A percentile compares a stretch with the other conserved stretches of the same genome.
Evolutionary conservation across 2,797 vertebrate genomes (phyloP).

Genomic region (Acrocephalus scirpaceus): DNA sequence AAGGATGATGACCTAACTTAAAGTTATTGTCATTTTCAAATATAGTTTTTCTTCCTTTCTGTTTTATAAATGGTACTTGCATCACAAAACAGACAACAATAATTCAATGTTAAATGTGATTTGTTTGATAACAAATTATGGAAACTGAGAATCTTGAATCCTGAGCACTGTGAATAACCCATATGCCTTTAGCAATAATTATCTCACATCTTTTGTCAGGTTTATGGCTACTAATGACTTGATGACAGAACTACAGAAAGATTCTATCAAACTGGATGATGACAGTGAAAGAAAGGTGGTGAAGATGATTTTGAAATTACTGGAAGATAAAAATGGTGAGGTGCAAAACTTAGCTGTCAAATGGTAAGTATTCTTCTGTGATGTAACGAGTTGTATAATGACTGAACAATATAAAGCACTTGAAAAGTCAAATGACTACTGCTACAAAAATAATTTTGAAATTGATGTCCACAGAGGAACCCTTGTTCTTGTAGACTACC

Average conservation of each 20-base stretch:
- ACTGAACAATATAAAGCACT: not conserved
- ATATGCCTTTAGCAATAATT: slow-evolving; percentile 1
- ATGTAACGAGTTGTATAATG: not conserved
- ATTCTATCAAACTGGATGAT: slow-evolving; percentile 98
- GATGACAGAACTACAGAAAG: slow-evolving; percentile 99
- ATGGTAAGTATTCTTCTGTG: slow-evolving; percentile 81
- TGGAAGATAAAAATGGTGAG: slow-evolving; percentile 99
- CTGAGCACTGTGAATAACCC: not conserved
- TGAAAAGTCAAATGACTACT: not conserved
- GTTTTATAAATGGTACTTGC: not conserved
- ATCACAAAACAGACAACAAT: not conserved
- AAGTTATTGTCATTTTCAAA: not conserved
- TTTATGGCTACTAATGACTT: slow-evolving; percentile 99
- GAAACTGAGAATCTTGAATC: not conserved
- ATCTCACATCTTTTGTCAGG: slow-evolving; percentile 75
- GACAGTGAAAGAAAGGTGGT: slow-evolving; percentile 99
- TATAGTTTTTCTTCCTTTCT: not conserved
- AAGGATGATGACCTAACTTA: not conserved
- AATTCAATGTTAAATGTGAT: not conserved
- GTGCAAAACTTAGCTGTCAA: slow-evolving; percentile 98
- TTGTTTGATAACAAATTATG: not conserved
- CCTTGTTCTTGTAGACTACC: not conserved
- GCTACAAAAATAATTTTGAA: not conserved
- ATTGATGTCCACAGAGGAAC: not conserved
- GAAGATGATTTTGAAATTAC: slow-evolving; percentile 97